Percentiles rank a stretch among this genome's conserved stretches.
These are phyloP conservation scores for Balearica regulorum DNA, from an alignment of 2,797 vertebrate species.

Conservation along the genomic window DNA sequence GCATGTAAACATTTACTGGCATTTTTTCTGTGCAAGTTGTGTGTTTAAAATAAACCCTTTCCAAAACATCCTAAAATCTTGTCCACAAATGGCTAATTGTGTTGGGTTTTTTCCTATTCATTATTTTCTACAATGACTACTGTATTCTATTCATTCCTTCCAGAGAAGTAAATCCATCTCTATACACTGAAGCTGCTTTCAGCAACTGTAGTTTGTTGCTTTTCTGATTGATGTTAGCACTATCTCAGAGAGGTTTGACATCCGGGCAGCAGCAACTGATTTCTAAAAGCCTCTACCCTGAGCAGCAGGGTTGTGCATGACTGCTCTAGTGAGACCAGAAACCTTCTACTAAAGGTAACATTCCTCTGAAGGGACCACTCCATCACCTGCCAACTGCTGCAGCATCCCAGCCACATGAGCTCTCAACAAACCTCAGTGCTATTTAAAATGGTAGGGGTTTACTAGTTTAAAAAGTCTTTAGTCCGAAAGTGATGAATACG, in stretches of 20 bases:
- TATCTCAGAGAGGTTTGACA: background rate
- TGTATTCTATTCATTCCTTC: background rate
- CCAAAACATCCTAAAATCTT: background rate
- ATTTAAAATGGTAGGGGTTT: background rate
- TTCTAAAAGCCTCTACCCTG: background rate
- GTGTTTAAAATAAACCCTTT: background rate
- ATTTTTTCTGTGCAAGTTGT: background rate
- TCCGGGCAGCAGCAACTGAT: background rate
- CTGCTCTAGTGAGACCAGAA: background rate
- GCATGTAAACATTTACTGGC: background rate
- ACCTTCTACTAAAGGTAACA: background rate
- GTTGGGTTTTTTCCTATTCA: background rate
- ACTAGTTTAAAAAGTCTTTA: background rate
- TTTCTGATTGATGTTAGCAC: background rate
- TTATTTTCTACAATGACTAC: background rate
- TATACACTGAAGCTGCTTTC: background rate
- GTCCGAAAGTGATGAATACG: background rate
- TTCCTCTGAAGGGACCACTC: background rate
- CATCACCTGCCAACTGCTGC: background rate
- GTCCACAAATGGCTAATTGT: background rate
- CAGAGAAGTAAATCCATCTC: background rate
- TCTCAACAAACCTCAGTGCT: background rate
- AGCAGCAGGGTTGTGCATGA: background rate
- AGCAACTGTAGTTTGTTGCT: background rate
- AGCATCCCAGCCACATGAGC: background rate